Evolutionary conservation across 2,888 invertebrate genomes (phyloP).

Genomic region (Cryptops parisi): DNA sequence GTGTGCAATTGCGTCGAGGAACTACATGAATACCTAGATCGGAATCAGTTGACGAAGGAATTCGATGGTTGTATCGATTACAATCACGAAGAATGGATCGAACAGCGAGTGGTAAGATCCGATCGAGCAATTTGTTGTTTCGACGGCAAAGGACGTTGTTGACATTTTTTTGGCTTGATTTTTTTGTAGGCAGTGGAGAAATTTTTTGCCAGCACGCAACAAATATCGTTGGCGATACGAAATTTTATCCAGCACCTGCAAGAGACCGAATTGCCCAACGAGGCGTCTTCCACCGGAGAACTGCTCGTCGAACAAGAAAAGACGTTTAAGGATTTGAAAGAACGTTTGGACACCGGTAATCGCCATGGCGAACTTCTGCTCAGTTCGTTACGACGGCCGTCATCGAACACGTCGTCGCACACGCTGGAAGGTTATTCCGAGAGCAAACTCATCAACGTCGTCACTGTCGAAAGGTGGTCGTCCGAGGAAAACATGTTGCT

Average conservation of each 20-base stretch:
- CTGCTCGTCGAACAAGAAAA: slow-evolving; percentile 62
- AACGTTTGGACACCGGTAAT: slow-evolving; percentile 71
- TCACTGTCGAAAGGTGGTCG: slow-evolving; percentile 72
- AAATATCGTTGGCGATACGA: slow-evolving; percentile 72
- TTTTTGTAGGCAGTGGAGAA: slow-evolving; percentile 68
- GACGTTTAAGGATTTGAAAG: slow-evolving; percentile 54
- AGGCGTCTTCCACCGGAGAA: slow-evolving; percentile 75
- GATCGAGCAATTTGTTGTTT: too few species aligned
- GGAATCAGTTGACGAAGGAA: slow-evolving; percentile 71
- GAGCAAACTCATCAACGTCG: slow-evolving; percentile 50
- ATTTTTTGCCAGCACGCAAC: slow-evolving; percentile 79
- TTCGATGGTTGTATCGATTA: slow-evolving; percentile 78
- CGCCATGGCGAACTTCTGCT: slow-evolving; percentile 78
- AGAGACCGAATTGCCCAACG: slow-evolving; percentile 85
- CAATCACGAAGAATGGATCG: slow-evolving; percentile 91
- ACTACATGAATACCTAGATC: slow-evolving; percentile 68
- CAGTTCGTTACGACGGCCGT: slow-evolving; percentile 37
- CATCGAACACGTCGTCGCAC: slow-evolving; percentile 22
- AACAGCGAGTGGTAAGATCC: slow-evolving; percentile 84
- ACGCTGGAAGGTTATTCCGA: slow-evolving; percentile 25
- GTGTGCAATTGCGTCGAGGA: slow-evolving; percentile 74
- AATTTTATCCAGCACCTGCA: slow-evolving; percentile 75
- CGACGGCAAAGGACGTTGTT: not conserved
- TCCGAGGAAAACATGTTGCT: not conserved
- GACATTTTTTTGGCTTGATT: not conserved